Evolutionary conservation across 2,888 invertebrate species (phyloP), one percentile per base, ranked within the genome.

Genomic region (Heliconius charithonia): DNA sequence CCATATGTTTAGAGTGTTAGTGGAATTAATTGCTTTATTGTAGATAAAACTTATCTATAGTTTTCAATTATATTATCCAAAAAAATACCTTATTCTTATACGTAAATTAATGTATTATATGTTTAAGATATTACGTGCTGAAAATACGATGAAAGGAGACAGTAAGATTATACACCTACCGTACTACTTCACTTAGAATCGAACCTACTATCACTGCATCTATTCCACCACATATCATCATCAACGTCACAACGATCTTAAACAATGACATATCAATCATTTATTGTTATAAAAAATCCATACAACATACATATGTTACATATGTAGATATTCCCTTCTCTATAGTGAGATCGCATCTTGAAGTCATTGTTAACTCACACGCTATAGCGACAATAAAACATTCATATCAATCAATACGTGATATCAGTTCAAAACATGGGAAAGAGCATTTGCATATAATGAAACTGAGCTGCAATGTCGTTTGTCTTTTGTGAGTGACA

Each of bases 391-490:
- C 78, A 83, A 82, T 79, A 79, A 79, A 78, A 81, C 80, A 82
- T 82, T 79, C 81, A 89, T 89, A 92, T 92, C 90, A 90, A 93
- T 92, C 91, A 89, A 87, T 86, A 84, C 78, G 79, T 83, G 83
- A 85, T 88, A 90, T 90, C 87, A 85, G 84, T 88, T 84, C 79
- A 83, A 81, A 86, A 92, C 92, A 92, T 83, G 86, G 86, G 90
- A 88, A 90, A 88, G 92, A 92, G 91, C 93, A 95, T 95, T 94
- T 95, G 93, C 94, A 95, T 95, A 93, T 88, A 95, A 94, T 94
- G 90, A 91, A 83, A 85, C 84, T 87, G 85, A 85, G 86, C 86
- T 84, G 85, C 82, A 84, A 84, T 84, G 85, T 86, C 87, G 88
- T 91, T 87, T 89, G 87, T 91, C 91, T 90, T 85, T 87, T 81